Percentiles rank a stretch among this genome's conserved stretches.
Conservation (phyloP, 2,113 vertebrate genomes). For the Picathartes gymnocephalus region DNA sequence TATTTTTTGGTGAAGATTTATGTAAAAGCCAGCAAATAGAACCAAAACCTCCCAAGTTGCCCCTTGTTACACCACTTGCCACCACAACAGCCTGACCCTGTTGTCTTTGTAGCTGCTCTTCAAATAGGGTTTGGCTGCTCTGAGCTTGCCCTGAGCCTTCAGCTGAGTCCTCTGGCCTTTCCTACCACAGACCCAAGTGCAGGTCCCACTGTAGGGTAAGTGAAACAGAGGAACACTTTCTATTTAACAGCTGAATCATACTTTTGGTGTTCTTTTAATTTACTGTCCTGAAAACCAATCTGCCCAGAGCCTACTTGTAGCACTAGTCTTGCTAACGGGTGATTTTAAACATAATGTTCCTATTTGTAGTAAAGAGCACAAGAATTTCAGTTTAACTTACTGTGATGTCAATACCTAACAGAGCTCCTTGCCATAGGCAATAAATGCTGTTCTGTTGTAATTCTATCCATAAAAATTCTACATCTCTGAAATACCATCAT, state of each 20-base stretch:
- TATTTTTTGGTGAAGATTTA: background rate
- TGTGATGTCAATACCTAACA: background rate
- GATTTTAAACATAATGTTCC: background rate
- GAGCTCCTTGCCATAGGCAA: background rate
- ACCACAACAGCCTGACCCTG: background rate
- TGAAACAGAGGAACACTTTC: background rate
- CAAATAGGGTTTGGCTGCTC: background rate
- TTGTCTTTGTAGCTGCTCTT: background rate
- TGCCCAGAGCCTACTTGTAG: background rate
- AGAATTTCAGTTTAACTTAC: background rate
- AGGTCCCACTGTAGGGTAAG: background rate
- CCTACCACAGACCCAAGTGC: background rate
- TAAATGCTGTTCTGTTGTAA: background rate
- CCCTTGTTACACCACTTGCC: background rate
- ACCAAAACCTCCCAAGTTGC: background rate
- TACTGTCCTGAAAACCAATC: background rate
- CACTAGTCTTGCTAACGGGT: background rate
- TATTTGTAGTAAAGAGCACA: background rate
- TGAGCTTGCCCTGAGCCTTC: background rate
- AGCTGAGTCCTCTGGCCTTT: background rate
- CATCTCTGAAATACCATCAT: background rate
- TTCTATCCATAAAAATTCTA: slow-evolving; percentile 7
- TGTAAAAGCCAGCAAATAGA: background rate
- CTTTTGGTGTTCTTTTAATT: background rate
- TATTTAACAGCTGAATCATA: background rate